Conservation (phyloP, 2,797 vertebrate species). For the Cyprinodon diabolis region DNA sequence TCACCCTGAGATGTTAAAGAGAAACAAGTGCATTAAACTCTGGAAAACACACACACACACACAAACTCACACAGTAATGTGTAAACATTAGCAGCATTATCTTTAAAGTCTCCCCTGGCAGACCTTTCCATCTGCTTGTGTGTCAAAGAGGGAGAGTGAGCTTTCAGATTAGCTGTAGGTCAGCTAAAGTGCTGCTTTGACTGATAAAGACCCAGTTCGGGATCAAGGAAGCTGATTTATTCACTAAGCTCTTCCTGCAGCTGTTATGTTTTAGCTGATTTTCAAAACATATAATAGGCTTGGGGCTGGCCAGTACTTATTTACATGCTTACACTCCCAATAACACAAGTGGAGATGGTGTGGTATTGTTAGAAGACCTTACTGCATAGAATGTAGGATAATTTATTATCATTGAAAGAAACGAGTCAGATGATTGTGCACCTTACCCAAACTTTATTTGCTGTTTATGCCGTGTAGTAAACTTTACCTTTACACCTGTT, state of each 20-base stretch:
- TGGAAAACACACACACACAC: constrained; percentile 44
- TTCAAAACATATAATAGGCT: constrained; percentile 66
- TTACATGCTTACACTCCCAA: constrained; percentile 50
- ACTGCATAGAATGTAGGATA: constrained; percentile 12
- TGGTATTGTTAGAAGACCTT: constrained; percentile 37
- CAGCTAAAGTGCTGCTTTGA: constrained; percentile 70
- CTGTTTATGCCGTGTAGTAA: constrained; percentile 31
- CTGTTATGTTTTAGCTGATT: constrained; percentile 70
- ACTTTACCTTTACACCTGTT: constrained; percentile 86
- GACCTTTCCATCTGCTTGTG: constrained; percentile 72
- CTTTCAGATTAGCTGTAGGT: constrained; percentile 70
- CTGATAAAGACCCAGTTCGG: constrained; percentile 72
- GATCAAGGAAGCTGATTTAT: constrained; percentile 72
- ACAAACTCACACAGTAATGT: constrained; percentile 53
- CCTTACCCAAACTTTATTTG: constrained; percentile 23
- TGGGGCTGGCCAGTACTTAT: constrained; percentile 41
- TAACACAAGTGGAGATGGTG: constrained; percentile 37
- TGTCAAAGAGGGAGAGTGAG: constrained; percentile 39
- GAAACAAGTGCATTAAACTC: constrained; percentile 59
- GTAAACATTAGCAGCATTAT: constrained; percentile 73
- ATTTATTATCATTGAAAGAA: neutral
- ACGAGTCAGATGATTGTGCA: constrained; percentile 3
- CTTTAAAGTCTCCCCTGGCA: constrained; percentile 63
- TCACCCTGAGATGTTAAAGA: constrained; percentile 85
- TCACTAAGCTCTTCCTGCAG: constrained; percentile 71